Evolutionary conservation across 2,113 vertebrate genomes (phyloP).

Genomic region (Gadus chalcogrammus): DNA sequence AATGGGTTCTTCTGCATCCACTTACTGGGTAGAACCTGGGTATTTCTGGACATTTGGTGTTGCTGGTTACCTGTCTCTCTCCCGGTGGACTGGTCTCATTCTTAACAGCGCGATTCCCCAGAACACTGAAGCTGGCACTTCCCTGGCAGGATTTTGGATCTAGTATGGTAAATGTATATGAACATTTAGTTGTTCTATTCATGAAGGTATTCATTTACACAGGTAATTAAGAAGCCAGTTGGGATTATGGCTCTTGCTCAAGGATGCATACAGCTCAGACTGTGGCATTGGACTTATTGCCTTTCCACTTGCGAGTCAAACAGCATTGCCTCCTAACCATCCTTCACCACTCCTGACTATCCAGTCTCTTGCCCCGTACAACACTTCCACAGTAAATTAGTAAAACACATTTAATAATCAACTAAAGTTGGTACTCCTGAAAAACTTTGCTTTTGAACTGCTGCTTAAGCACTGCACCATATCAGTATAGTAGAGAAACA

Average conservation of each 20-base stretch:
- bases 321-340: no score
- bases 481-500: neutral
- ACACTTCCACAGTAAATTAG: no score
- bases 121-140: constrained; percentile 88
- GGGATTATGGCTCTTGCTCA: neutral
- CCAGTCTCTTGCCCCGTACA: no score
- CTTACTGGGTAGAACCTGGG: neutral
- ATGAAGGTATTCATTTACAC: neutral
- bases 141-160: constrained; percentile 88
- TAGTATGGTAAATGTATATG: constrained; percentile 30
- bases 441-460: no score
- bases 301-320: no score
- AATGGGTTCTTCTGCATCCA: no score
- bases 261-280: neutral
- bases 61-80: constrained; percentile 82
- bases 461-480: neutral
- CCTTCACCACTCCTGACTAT: no score
- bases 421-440: no score
- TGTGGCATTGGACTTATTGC: neutral
- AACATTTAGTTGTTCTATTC: neutral
- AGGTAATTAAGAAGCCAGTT: neutral
- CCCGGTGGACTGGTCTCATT: constrained; percentile 81
- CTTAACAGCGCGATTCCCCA: constrained; percentile 83
- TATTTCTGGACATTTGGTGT: neutral
- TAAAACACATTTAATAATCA: no score